These are phyloP conservation scores for Selene dorsalis DNA, from an alignment of 2,797 vertebrate species.

Conservation along the genomic window DNA sequence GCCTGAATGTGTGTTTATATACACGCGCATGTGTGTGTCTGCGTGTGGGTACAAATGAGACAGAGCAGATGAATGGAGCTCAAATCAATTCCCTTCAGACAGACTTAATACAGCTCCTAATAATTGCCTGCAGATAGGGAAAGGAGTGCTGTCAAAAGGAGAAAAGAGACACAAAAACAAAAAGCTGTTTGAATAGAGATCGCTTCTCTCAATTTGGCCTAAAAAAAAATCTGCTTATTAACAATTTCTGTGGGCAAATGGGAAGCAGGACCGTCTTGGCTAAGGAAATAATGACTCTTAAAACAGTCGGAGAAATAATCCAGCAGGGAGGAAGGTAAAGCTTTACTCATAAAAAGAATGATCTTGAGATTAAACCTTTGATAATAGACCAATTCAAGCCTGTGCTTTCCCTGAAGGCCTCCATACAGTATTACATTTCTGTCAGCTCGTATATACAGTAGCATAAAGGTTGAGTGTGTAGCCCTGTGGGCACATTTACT, in stretches of 20 bases:
- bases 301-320: conserved; percentile 58
- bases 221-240: conserved; percentile 79
- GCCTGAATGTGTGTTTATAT: conserved; percentile 53
- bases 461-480: conserved; percentile 9
- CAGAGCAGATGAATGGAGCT: conserved; percentile 82
- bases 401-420: conserved; percentile 13
- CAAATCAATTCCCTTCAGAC: conserved; percentile 82
- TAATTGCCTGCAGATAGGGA: conserved; percentile 81
- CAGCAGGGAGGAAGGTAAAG: conserved; percentile 44
- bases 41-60: conserved; percentile 68
- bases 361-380: conserved; percentile 53
- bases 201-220: conserved; percentile 74
- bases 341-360: conserved; percentile 49
- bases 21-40: conserved; percentile 37
- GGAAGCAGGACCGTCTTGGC: conserved; percentile 57
- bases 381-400: conserved; percentile 33
- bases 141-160: conserved; percentile 71
- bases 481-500: background rate
- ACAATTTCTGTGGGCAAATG: conserved; percentile 68
- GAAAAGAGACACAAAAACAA: conserved; percentile 76
- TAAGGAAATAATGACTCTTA: conserved; percentile 65
- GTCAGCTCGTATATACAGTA: conserved; percentile 22
- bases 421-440: conserved; percentile 21
- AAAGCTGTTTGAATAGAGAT: conserved; percentile 68
- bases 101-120: conserved; percentile 82